phyloP scores from a whole-genome alignment of 2,113 vertebrate genomes.

The Pseudonaja textilis region DNA sequence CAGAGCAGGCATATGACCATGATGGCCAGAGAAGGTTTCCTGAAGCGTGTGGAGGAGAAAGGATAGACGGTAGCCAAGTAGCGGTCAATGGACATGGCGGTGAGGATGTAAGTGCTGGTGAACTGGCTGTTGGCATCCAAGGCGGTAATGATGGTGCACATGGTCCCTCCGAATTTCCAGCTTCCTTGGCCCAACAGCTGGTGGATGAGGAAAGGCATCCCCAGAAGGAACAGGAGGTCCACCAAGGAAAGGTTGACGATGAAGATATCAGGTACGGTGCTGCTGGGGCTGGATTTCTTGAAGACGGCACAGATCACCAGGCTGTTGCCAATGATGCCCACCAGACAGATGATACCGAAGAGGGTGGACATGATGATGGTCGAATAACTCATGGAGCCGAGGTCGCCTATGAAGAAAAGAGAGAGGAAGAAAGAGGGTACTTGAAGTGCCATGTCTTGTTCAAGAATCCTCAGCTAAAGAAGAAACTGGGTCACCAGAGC shows the following conservation, averaged over 20 bases:
- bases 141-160: constrained; percentile 60
- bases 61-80: constrained; percentile 60
- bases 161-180: constrained; percentile 54
- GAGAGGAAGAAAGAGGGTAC: background rate
- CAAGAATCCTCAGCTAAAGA: background rate
- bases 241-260: constrained; percentile 63
- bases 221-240: constrained; percentile 63
- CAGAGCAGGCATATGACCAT: constrained; percentile 40
- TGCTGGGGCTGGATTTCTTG: constrained; percentile 66
- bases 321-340: constrained; percentile 65
- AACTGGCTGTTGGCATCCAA: constrained; percentile 66
- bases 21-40: constrained; percentile 53
- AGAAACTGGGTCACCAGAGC: background rate
- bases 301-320: constrained; percentile 67
- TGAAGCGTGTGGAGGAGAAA: constrained; percentile 54
- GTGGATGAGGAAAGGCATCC: constrained; percentile 66
- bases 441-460: background rate
- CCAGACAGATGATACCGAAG: constrained; percentile 69
- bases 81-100: constrained; percentile 53
- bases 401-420: background rate
- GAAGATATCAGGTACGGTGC: constrained; percentile 63
- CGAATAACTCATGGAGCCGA: constrained; percentile 44
- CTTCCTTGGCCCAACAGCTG: constrained; percentile 63
- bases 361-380: constrained; percentile 67
- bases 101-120: constrained; percentile 65